Base-by-base conservation (phyloP, 2,888 invertebrate genomes). In the Thymelicus acteon region DNA sequence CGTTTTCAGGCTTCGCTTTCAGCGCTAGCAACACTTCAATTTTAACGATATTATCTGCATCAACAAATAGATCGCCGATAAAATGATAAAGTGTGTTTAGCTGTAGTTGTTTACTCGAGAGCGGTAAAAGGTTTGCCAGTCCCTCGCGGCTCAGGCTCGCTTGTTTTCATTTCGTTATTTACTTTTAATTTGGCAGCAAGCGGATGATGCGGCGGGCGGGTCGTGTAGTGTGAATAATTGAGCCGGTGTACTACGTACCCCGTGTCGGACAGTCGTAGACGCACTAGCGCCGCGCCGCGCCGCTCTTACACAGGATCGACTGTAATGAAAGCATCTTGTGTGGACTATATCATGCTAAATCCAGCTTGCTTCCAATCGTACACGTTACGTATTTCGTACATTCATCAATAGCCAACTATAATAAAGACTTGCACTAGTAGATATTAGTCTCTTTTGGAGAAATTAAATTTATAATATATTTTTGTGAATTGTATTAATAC, bases 121-220 rank as follows among this genome's bases (percentile, higher is more conserved):
- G 82, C 92, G 90, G 91, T 93, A 93, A 93, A 93, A 93, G 93
- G 92, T 93, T 93, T 93, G 92, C 90, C 87, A 89, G 89, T 90
- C 93, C 89, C 92, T 87, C 83, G 91, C 85, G 91, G 90, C 84
- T 78, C 82, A 83, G 81, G 81, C 85, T 85, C 85, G 89, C 86
- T 89, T 92, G 92, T 92, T 92, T 93, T 93, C 92, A 93, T 93
- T 93, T 90, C 86, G 93, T 92, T 93, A 93, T 93, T 93, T 93
- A 93, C 93, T 93, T 93, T 93, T 93, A 93, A 93, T 93, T 93
- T 93, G 92, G 92, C 91, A 90, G 92, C 92, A 88, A 90, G 93
- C 92, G 91, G 90, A 90, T 91, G 92, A 90, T 91, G 88, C 86
- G 85, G 87, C 85, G 82, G 82, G 82, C 78, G 83, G 86, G 85